A percentile compares a stretch with the other conserved stretches of the same genome.
phyloP scores from a whole-genome alignment of 30 jellyfish, hydroid and myxozoan genomes.

The Pelagia noctiluca region DNA sequence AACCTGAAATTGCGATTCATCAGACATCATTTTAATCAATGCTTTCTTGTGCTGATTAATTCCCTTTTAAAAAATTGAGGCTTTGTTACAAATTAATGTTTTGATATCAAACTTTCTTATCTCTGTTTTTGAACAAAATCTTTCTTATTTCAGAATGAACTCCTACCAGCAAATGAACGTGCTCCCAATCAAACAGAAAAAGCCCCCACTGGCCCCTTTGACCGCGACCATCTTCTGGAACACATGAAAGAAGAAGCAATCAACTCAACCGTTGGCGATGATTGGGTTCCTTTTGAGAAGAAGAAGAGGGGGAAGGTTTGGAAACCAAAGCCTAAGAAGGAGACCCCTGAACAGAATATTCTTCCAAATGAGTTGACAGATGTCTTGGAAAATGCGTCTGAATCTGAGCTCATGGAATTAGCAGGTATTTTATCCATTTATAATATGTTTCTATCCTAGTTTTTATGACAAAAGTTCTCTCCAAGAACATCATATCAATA shows the following conservation, averaged over 20 bases:
- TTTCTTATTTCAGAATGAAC: conserved; percentile 77
- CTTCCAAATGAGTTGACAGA: conserved; percentile 94
- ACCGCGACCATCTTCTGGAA: conserved; percentile 74
- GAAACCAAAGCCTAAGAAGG: conserved; percentile 80
- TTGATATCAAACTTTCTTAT: not conserved
- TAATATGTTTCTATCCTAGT: too few species aligned
- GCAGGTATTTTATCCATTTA: conserved; percentile 79
- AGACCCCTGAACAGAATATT: conserved; percentile 48
- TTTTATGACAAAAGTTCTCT: too few species aligned
- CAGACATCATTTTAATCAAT: too few species aligned
- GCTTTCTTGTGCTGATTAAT: too few species aligned
- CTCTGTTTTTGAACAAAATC: not conserved
- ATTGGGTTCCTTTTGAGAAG: conserved; percentile 92
- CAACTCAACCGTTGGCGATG: conserved; percentile 66
- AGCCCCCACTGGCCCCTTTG: conserved; percentile 86
- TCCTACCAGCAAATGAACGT: conserved; percentile 86
- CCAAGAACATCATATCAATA: too few species aligned
- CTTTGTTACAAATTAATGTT: not conserved
- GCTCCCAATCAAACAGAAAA: conserved; percentile 80
- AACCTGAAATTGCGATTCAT: too few species aligned
- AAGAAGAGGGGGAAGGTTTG: conserved; percentile 82
- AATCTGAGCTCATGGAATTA: conserved; percentile 87
- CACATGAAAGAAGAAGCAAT: conserved; percentile 92
- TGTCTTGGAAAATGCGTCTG: conserved; percentile 93
- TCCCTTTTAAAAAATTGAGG: too few species aligned